Conservation (phyloP, 37 sponge, comb jelly and placozoan species). For the Aphrocallistes beatrix region DNA sequence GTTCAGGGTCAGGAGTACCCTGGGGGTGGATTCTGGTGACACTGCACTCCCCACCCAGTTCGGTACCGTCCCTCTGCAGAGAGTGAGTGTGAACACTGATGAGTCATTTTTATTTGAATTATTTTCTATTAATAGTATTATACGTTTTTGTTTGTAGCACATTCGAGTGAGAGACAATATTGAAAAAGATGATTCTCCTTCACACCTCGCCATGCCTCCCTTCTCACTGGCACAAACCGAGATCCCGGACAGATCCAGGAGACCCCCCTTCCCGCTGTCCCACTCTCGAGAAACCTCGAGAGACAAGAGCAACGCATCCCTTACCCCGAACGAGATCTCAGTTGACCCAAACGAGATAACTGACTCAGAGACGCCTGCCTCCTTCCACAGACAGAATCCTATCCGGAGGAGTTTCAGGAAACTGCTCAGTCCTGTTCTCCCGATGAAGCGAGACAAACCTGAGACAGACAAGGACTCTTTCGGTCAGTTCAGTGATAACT, state of each 20-base stretch:
- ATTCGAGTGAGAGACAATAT: background rate
- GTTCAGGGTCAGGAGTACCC: background rate
- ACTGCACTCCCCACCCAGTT: background rate
- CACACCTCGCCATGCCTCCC: background rate
- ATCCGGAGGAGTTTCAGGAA: background rate
- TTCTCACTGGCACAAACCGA: background rate
- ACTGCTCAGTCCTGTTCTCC: background rate
- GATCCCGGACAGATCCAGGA: background rate
- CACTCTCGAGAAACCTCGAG: background rate
- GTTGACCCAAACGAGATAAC: background rate
- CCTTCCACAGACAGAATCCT: background rate
- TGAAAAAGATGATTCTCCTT: background rate
- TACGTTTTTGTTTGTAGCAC: background rate
- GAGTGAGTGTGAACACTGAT: background rate
- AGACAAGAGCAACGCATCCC: background rate
- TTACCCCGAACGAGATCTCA: background rate
- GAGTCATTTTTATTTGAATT: background rate
- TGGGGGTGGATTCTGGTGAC: background rate
- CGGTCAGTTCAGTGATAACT: background rate
- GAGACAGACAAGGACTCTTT: background rate
- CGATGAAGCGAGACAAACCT: background rate
- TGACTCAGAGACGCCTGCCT: background rate
- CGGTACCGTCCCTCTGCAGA: background rate
- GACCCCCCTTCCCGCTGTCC: background rate
- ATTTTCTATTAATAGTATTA: background rate